These are phyloP conservation scores for Erebia ligea DNA, from an alignment of 2,888 invertebrate genomes.

Conservation along the genomic window DNA sequence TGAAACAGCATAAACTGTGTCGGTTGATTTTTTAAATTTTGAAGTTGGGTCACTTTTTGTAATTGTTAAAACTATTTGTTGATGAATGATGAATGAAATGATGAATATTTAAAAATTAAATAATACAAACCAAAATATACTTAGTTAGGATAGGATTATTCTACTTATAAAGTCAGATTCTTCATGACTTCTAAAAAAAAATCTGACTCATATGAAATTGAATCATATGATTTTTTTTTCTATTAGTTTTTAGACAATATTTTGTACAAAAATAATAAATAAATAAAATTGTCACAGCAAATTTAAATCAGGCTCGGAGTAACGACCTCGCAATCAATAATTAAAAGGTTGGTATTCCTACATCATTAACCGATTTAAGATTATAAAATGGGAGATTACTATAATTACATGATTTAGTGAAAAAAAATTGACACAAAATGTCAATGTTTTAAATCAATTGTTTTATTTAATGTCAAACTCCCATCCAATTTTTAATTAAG, in stretches of 20 bases:
- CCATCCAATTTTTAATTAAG: too few relatives aligned
- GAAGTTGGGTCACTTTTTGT: too few relatives aligned
- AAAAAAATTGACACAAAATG: neutral
- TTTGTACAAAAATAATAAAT: too few relatives aligned
- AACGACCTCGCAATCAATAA: slow-evolving; percentile 8
- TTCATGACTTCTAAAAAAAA: slow-evolving; percentile 8
- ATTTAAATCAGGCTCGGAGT: neutral
- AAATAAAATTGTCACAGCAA: neutral
- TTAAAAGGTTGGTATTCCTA: neutral
- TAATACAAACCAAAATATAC: too few relatives aligned
- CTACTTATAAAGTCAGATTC: neutral
- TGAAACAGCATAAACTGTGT: too few relatives aligned
- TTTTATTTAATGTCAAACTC: too few relatives aligned
- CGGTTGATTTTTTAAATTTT: too few relatives aligned
- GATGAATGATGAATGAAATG: too few relatives aligned
- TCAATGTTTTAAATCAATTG: neutral
- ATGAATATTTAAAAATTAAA: too few relatives aligned
- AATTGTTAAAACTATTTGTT: too few relatives aligned
- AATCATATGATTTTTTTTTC: too few relatives aligned
- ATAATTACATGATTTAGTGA: neutral
- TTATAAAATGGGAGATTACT: neutral
- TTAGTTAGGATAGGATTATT: neutral
- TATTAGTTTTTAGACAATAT: too few relatives aligned
- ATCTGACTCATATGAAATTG: slow-evolving; percentile 14
- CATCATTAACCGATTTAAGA: neutral